Percentiles rank a stretch among this genome's conserved stretches.
Conservation (phyloP, 1,140 invertebrate genomes). For the Drosophila nebulosa region DNA sequence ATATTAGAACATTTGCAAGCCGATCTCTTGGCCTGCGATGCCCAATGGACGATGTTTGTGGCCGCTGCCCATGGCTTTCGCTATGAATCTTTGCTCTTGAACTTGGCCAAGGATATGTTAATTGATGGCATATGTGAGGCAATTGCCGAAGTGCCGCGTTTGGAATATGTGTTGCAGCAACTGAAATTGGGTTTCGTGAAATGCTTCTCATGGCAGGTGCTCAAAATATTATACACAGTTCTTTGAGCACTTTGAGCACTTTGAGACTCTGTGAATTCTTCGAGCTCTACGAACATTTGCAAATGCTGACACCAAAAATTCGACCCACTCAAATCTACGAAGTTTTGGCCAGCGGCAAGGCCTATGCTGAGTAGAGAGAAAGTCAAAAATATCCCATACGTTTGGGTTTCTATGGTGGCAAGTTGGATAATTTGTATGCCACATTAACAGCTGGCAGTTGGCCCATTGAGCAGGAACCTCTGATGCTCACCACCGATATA, state of each 20-base stretch:
- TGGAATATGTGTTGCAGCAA: slow-evolving; percentile 32
- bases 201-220: slow-evolving; percentile 18
- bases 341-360: slow-evolving; percentile 21
- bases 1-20: slow-evolving; percentile 82
- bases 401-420: slow-evolving; percentile 48
- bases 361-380: slow-evolving; percentile 17
- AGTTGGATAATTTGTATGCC: slow-evolving; percentile 45
- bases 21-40: slow-evolving; percentile 86
- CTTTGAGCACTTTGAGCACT: slow-evolving; percentile 37
- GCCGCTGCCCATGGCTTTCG: slow-evolving; percentile 89
- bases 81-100: slow-evolving; percentile 87
- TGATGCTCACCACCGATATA: slow-evolving; percentile 86
- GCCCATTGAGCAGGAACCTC: slow-evolving; percentile 8
- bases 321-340: slow-evolving; percentile 47
- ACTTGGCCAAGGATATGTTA: slow-evolving; percentile 86
- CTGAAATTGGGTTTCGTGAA: not conserved
- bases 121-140: slow-evolving; percentile 35
- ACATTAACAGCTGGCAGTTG: slow-evolving; percentile 27
- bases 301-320: slow-evolving; percentile 3
- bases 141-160: slow-evolving; percentile 47
- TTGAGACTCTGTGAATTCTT: slow-evolving; percentile 29
- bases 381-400: slow-evolving; percentile 17
- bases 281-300: slow-evolving; percentile 30
- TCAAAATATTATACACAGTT: slow-evolving; percentile 59
- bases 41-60: slow-evolving; percentile 90